Conservation (phyloP, 1,140 invertebrate genomes). For the Drosophila rhopaloa region DNA sequence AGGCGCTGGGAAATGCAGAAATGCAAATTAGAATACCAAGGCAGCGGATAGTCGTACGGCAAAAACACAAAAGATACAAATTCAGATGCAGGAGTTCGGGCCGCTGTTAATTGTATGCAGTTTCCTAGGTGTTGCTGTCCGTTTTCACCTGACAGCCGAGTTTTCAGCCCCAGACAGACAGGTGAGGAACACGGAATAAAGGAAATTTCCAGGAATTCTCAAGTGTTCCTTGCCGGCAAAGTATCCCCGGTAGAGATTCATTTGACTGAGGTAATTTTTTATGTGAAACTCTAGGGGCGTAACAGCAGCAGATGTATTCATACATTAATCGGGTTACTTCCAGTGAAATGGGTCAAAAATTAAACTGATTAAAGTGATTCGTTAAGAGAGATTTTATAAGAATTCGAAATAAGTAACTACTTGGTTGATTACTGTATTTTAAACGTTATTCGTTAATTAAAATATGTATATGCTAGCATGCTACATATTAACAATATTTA, state of each 20-base stretch:
- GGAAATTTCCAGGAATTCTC: conserved; percentile 33
- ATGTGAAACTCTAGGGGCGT: conserved; percentile 17
- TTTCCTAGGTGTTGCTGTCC: conserved; percentile 62
- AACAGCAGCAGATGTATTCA: conserved; percentile 23
- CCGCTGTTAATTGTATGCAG: conserved; percentile 74
- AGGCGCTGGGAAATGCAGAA: conserved; percentile 40
- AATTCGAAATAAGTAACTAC: not conserved
- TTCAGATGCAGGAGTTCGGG: conserved; percentile 12
- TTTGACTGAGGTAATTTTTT: conserved; percentile 43
- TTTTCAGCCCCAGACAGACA: conserved; percentile 29
- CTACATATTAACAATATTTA: too few species aligned
- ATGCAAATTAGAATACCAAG: conserved; percentile 73
- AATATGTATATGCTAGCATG: too few species aligned
- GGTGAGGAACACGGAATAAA: conserved; percentile 21
- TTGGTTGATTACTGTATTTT: too few species aligned
- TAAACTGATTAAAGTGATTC: conserved; percentile 15
- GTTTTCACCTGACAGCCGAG: conserved; percentile 34
- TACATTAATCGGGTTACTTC: conserved; percentile 46
- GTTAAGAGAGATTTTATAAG: not conserved
- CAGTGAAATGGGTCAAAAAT: conserved; percentile 33
- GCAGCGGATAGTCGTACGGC: conserved; percentile 8
- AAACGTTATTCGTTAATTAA: too few species aligned
- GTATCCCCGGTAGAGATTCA: conserved; percentile 27
- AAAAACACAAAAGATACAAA: conserved; percentile 27
- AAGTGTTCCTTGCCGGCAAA: conserved; percentile 11